Percentiles rank a stretch among this genome's conserved stretches.
phyloP scores from a whole-genome alignment of 2,888 invertebrate species.

The Yponomeuta plumbellus region DNA sequence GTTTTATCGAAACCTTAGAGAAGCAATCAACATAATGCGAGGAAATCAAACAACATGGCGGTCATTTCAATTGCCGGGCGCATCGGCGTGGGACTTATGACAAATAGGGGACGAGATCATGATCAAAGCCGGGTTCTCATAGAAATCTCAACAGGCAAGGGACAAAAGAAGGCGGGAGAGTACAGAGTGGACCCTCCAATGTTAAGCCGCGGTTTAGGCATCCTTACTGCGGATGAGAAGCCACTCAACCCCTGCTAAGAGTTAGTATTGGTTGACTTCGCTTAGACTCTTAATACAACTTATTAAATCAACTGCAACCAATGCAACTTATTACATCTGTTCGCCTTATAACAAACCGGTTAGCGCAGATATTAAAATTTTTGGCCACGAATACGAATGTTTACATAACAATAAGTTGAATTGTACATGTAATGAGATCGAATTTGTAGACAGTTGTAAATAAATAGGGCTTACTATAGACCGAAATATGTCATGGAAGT shows the following conservation, averaged over 20 bases:
- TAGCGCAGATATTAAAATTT: too few relatives aligned
- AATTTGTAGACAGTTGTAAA: too few relatives aligned
- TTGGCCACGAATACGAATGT: too few relatives aligned
- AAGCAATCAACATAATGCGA: not conserved
- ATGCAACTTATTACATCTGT: too few relatives aligned
- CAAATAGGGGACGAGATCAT: constrained; percentile 5
- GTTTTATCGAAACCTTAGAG: not conserved
- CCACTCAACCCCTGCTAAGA: constrained; percentile 44
- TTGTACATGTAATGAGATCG: too few relatives aligned
- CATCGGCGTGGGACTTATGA: not conserved
- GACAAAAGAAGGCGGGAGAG: constrained; percentile 44
- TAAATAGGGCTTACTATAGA: too few relatives aligned
- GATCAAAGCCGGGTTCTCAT: constrained; percentile 10
- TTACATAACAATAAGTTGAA: too few relatives aligned
- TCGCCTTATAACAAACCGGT: not conserved
- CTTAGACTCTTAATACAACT: not conserved
- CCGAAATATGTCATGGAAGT: too few relatives aligned
- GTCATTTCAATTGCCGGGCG: not conserved
- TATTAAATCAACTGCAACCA: too few relatives aligned
- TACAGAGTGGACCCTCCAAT: constrained; percentile 36
- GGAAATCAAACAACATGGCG: not conserved
- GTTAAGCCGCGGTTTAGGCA: constrained; percentile 60
- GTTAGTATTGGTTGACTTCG: constrained; percentile 10
- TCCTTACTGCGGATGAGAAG: constrained; percentile 53
- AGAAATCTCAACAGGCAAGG: constrained; percentile 29